Conservation (phyloP, 2,888 invertebrate species). For the Pocota personata region DNA sequence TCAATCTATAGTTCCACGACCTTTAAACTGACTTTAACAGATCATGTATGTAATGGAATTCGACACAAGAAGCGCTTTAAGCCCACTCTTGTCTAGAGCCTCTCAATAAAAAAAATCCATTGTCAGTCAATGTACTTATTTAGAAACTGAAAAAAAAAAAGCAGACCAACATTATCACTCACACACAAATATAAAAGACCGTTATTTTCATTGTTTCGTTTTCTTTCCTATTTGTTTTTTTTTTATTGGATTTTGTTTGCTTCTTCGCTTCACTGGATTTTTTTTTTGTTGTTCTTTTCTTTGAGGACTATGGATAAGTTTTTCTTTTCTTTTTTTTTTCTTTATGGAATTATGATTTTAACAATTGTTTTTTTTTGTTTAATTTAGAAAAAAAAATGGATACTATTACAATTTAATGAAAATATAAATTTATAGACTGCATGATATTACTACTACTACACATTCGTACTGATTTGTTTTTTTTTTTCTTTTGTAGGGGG, state of each 20-base stretch:
- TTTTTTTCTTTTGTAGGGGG: background rate
- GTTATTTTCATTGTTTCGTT: slow-evolving; percentile 4
- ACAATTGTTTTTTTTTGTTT: slow-evolving; percentile 29
- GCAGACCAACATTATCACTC: background rate
- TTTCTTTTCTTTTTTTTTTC: background rate
- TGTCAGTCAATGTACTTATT: background rate
- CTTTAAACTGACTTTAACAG: no score
- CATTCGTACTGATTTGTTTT: background rate
- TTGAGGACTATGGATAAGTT: slow-evolving; percentile 37
- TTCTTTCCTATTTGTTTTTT: slow-evolving; percentile 34
- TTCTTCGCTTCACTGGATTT: slow-evolving; percentile 38
- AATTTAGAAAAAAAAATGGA: slow-evolving; percentile 31
- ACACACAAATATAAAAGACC: slow-evolving; percentile 6
- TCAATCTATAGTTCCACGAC: no score
- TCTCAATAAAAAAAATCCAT: no score
- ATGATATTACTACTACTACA: slow-evolving; percentile 36
- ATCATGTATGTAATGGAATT: no score
- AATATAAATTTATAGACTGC: slow-evolving; percentile 30
- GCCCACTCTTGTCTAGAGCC: no score
- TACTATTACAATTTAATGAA: slow-evolving; percentile 42
- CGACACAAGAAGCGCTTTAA: no score
- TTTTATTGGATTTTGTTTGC: slow-evolving; percentile 17
- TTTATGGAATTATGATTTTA: slow-evolving; percentile 20
- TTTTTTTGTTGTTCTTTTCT: no score
- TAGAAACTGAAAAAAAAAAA: background rate